A percentile compares a stretch with the other conserved stretches of the same genome.
These are phyloP conservation scores for Zhuqinia jingwanae DNA, from an alignment of 2,888 invertebrate species.

Conservation along the genomic window DNA sequence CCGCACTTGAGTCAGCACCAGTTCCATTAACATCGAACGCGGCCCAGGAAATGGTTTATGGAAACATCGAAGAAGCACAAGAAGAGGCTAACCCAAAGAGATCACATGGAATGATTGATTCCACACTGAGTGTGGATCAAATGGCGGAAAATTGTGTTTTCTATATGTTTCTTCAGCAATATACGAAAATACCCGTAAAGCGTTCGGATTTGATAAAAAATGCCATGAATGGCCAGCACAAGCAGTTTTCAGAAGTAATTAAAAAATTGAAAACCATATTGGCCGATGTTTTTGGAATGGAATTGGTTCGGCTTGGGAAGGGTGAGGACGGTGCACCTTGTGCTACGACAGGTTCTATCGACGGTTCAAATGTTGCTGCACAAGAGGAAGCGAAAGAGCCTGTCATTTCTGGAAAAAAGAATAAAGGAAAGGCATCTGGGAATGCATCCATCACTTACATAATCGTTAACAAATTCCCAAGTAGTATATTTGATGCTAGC, in stretches of 20 bases:
- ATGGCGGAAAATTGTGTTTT: constrained; percentile 75
- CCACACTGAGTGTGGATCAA: constrained; percentile 67
- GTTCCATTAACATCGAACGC: neutral
- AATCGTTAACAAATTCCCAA: constrained; percentile 70
- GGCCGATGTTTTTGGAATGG: constrained; percentile 76
- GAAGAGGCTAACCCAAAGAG: neutral
- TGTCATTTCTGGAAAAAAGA: neutral
- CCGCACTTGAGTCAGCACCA: neutral
- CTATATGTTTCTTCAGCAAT: constrained; percentile 75
- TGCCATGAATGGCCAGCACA: constrained; percentile 75
- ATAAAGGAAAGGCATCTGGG: constrained; percentile 2
- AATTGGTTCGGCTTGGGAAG: constrained; percentile 70
- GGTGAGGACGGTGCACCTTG: constrained; percentile 27
- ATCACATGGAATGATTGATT: constrained; percentile 16
- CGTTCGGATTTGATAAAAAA: constrained; percentile 74
- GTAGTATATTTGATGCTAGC: constrained; percentile 67
- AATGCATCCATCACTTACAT: constrained; percentile 58
- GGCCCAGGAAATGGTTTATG: constrained; percentile 3
- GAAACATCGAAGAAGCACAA: constrained; percentile 15
- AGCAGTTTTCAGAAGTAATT: constrained; percentile 73
- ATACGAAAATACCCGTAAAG: constrained; percentile 76
- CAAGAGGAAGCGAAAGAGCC: constrained; percentile 7
- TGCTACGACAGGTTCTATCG: neutral
- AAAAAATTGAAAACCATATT: constrained; percentile 64
- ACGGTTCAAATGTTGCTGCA: neutral